Evolutionary conservation across 2,888 invertebrate species (phyloP), one percentile per base, ranked within the genome.

Genomic region (Drosophila niveifrons): DNA sequence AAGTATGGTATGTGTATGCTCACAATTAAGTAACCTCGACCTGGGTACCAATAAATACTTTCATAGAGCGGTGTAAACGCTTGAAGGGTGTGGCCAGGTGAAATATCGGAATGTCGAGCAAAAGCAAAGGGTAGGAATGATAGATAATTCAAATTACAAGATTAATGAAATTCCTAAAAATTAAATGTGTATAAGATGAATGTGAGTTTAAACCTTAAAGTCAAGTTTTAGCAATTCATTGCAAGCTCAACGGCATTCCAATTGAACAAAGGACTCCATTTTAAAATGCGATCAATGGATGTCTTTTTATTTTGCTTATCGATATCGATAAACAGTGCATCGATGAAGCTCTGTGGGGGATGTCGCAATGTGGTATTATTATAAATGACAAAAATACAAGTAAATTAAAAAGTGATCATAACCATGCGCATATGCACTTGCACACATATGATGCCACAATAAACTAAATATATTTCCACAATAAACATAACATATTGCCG

Each of bases 1-100:
- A 76, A 76, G 47, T 62, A 46, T 53, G 55, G 55, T 48, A 10
- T 36, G 17, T 47, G 46, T 31, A 28, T 46, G 57, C 10, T 56
- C 56, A 59, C 55, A 56, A 73, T 59, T 47, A 34, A 41, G 15
- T 69, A 69, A 75, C 75, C 75, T 75, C 75, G 70, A 55, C 50
- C 46, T 28, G 57, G 53, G 46, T 15, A 36, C 31, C 11, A 29
- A 23, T 23, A 23, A 3, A 15, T 48, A 31, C 10, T 29, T 36
- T 2, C 17, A 52, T 36, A 46, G 8, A 15, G 15, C 36, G 15
- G 50, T 36, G 36, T 52, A 52, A 3, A 41, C n/a, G 10, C 6
- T 29, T 29, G 31, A 47, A 61, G 64, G 75, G 75, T 74, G 75
- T 74, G 75, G 79, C 31, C 59, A 18, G 53, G 34, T 53, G 31